phyloP scores from a whole-genome alignment of 2,113 vertebrate genomes.

The Notarius lentiginosus region DNA sequence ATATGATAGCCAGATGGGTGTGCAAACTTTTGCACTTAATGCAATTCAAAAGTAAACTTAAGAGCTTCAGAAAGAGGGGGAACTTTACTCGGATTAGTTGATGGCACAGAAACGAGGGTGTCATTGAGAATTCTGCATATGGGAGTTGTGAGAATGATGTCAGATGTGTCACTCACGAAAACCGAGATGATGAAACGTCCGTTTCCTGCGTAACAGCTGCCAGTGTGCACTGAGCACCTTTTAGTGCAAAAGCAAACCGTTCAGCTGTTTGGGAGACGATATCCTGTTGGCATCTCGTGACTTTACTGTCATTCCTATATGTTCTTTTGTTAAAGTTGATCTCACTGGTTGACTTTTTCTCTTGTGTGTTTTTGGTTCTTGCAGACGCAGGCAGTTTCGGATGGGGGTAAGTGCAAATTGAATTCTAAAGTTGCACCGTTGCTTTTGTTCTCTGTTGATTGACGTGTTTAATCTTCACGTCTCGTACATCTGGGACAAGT shows the following conservation, averaged over 20 bases:
- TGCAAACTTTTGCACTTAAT: too few species aligned
- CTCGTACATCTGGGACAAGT: not conserved
- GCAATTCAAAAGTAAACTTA: too few species aligned
- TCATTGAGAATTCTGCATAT: not conserved
- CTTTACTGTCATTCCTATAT: not conserved
- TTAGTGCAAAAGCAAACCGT: conserved; percentile 1
- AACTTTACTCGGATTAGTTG: not conserved
- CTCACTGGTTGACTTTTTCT: conserved; percentile 7
- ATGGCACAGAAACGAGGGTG: not conserved
- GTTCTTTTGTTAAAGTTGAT: not conserved
- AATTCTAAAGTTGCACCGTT: not conserved
- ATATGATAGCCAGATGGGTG: too few species aligned
- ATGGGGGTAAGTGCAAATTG: conserved; percentile 73
- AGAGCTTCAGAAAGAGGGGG: not conserved
- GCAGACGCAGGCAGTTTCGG: conserved; percentile 78
- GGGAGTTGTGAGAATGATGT: not conserved
- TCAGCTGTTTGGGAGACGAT: conserved; percentile 15
- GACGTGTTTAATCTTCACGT: conserved; percentile 5
- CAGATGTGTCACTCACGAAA: conserved; percentile 12
- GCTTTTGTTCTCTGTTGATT: not conserved
- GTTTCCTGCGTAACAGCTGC: conserved; percentile 51
- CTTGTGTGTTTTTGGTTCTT: conserved; percentile 46
- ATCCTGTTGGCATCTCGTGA: conserved; percentile 7
- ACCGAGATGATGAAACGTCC: conserved; percentile 10
- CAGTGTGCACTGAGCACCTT: conserved; percentile 4